Conservation (phyloP, 1,140 invertebrate genomes). For the Aradophagus sp. region DNA sequence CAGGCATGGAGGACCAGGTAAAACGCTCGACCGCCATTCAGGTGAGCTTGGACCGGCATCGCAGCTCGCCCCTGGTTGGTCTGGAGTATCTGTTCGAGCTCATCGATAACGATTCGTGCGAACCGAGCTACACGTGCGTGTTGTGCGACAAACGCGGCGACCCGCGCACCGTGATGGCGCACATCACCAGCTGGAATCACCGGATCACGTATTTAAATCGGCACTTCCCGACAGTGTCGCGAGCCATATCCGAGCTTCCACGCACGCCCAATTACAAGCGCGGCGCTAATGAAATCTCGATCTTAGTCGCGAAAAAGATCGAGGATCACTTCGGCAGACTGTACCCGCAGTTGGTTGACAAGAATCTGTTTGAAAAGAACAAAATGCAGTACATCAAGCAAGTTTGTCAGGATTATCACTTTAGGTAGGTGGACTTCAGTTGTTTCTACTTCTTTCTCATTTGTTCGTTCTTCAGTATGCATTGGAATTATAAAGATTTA, state of each 20-base stretch:
- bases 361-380: slow-evolving; percentile 75
- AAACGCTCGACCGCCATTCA: slow-evolving; percentile 76
- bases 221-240: slow-evolving; percentile 76
- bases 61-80: slow-evolving; percentile 77
- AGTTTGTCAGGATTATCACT: slow-evolving; percentile 76
- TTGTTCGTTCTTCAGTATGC: neutral
- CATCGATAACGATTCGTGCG: slow-evolving; percentile 78
- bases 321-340: slow-evolving; percentile 79
- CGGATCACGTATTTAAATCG: slow-evolving; percentile 77
- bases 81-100: slow-evolving; percentile 84
- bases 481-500: no score
- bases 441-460: no score
- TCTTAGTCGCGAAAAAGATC: slow-evolving; percentile 77
- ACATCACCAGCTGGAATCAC: slow-evolving; percentile 84
- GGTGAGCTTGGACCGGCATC: slow-evolving; percentile 74
- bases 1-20: slow-evolving; percentile 81
- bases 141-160: slow-evolving; percentile 85
- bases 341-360: slow-evolving; percentile 76
- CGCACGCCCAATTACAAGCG: slow-evolving; percentile 74
- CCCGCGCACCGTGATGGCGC: slow-evolving; percentile 83
- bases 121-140: slow-evolving; percentile 83
- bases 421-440: slow-evolving; percentile 72
- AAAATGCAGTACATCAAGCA: slow-evolving; percentile 76
- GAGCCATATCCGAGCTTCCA: slow-evolving; percentile 72
- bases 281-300: slow-evolving; percentile 75